phyloP scores from a whole-genome alignment of 1,140 invertebrate genomes.

The Wiebesia pumilae region DNA sequence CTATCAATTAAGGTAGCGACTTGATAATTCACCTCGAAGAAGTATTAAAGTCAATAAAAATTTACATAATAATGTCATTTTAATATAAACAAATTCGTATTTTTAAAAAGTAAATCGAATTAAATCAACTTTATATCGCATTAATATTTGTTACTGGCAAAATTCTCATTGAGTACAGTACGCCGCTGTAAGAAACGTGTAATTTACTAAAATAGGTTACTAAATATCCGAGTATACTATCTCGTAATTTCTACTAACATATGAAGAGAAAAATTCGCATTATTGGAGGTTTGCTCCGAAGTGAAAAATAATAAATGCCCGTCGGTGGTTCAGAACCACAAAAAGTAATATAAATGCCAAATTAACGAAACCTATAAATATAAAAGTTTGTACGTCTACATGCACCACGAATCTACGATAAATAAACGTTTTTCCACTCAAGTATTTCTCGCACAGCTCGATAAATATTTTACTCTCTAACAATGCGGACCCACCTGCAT shows the following conservation, averaged over 20 bases:
- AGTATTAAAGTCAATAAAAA: no score
- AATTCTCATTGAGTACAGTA: no score
- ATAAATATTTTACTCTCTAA: conserved; percentile 7
- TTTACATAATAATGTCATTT: no score
- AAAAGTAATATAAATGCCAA: neutral
- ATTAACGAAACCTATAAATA: neutral
- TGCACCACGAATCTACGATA: neutral
- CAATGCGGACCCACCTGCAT: neutral
- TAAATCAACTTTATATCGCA: no score
- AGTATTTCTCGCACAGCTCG: neutral
- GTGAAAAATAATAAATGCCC: neutral
- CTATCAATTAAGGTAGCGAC: no score
- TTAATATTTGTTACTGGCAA: no score
- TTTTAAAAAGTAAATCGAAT: no score
- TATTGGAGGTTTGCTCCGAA: neutral
- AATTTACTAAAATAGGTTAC: neutral
- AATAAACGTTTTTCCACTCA: neutral
- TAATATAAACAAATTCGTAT: no score
- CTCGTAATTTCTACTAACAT: neutral
- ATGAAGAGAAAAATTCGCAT: neutral
- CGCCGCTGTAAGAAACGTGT: no score
- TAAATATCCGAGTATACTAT: neutral
- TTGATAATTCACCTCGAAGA: no score
- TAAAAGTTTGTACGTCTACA: neutral
- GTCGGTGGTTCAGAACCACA: neutral